Base-by-base conservation (phyloP, 2,797 vertebrate species). In the Lemur catta region DNA sequence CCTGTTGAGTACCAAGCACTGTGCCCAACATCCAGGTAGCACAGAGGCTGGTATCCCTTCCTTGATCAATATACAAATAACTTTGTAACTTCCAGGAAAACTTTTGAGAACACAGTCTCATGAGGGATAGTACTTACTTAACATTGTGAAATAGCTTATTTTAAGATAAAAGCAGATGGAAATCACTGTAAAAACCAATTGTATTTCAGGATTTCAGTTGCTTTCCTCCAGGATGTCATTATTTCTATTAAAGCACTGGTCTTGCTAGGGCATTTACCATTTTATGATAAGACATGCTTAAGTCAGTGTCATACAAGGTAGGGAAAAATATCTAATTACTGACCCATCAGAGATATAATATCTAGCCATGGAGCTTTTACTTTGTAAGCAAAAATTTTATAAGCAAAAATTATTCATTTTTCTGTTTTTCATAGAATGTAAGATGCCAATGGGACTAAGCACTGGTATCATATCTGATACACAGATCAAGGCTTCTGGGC, bases 381-480 rank as follows among this genome's bases (percentile, higher is more conserved):
- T 72, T 65, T 50, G n/a, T 74, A 74, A 14, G 33, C 10, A 46
- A 46, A 46, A 46, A 61, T 76, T 94, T 91, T 89, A 20, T 61
- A 72, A 92, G 48, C 22, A 80, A 92, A 76, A 94, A 22, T 1
- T 55, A 91, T 38, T 86, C 35, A 10, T 89, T 65, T 17, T 50
- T 96, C 28, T 95, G 38, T 92, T 96, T 85, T 96, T 95, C 94
- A 28, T 86, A 99, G 99, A 98, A 1, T 99, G 99, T 97, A 98
- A 97, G 81, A 98, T 98, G 98, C 99, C 99, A 1, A 98, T 99
- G 98, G 99, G 99, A 84, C 97, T 99, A 22, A 97, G 97, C 76
- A 99, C 98, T 79, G 98, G 99, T 94, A 97, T 98, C 82, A 98
- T 99, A 96, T 98, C 99, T 7, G 99, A 99, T 81, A 93, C 97